A percentile compares a stretch with the other conserved stretches of the same genome.
These are phyloP conservation scores for Mesitornis unicolor DNA, from an alignment of 2,113 vertebrate genomes.

Conservation along the genomic window DNA sequence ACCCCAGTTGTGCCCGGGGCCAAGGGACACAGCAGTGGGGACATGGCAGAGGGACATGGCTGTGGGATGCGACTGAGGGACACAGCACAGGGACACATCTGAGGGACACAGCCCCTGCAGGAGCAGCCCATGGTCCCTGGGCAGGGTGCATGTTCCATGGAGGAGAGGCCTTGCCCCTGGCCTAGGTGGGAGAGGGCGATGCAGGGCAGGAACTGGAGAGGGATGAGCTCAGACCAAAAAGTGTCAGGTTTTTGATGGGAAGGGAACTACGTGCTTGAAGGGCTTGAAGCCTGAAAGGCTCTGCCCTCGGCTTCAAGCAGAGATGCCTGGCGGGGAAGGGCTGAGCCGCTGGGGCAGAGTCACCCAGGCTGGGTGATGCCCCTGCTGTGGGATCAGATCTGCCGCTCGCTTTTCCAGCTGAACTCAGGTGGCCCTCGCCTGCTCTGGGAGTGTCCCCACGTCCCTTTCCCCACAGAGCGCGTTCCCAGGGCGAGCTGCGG, in stretches of 20 bases:
- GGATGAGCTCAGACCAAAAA: not conserved
- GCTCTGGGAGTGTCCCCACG: too few relatives aligned
- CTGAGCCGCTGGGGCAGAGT: accelerated
- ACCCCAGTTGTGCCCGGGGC: too few relatives aligned
- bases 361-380: not conserved
- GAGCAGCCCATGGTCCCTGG: not conserved
- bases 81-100: too few relatives aligned
- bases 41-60: too few relatives aligned
- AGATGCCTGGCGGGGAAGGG: not conserved
- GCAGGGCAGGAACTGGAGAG: not conserved
- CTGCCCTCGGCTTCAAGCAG: not conserved
- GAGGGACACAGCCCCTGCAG: too few relatives aligned
- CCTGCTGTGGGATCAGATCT: not conserved
- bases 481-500: accelerated
- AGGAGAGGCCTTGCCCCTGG: not conserved
- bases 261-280: accelerated
- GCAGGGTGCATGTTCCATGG: not conserved
- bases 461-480: accelerated
- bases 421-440: too few relatives aligned
- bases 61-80: too few relatives aligned
- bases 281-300: too few relatives aligned
- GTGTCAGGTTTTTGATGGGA: not conserved
- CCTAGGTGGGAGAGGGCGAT: not conserved
- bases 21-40: too few relatives aligned
- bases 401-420: not conserved